These are phyloP conservation scores for Xiphophorus birchmanni DNA, from an alignment of 2,797 vertebrate genomes.

Conservation along the genomic window DNA sequence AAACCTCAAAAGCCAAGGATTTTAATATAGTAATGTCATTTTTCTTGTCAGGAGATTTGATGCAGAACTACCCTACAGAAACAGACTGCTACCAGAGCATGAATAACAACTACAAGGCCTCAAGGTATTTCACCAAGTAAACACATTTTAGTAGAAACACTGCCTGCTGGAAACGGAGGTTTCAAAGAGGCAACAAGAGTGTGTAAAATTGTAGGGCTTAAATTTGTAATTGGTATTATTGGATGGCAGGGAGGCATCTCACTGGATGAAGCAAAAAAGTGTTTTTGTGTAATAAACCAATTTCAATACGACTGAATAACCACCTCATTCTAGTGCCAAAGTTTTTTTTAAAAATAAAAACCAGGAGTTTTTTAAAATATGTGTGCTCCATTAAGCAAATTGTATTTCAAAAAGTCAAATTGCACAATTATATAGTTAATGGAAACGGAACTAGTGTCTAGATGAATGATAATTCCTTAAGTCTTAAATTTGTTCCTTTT, in stretches of 20 bases:
- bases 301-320: too few relatives aligned
- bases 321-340: too few relatives aligned
- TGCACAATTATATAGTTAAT: too few relatives aligned
- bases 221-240: background rate
- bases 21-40: background rate
- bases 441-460: background rate
- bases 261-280: background rate
- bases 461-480: background rate
- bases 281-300: too few relatives aligned
- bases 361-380: too few relatives aligned
- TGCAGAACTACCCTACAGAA: constrained; percentile 75
- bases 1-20: background rate
- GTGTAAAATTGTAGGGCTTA: background rate
- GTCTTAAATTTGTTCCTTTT: background rate
- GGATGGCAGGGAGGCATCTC: background rate
- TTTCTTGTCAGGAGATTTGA: constrained; percentile 73
- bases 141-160: background rate
- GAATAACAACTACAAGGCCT: constrained; percentile 73
- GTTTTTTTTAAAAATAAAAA: too few relatives aligned
- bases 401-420: too few relatives aligned
- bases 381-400: too few relatives aligned
- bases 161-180: background rate
- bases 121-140: constrained; percentile 64
- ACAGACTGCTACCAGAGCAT: constrained; percentile 76
- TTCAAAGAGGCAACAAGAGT: background rate